phyloP scores from a whole-genome alignment of 53 echinoderm and acorn worm species.

The Astropecten irregularis region DNA sequence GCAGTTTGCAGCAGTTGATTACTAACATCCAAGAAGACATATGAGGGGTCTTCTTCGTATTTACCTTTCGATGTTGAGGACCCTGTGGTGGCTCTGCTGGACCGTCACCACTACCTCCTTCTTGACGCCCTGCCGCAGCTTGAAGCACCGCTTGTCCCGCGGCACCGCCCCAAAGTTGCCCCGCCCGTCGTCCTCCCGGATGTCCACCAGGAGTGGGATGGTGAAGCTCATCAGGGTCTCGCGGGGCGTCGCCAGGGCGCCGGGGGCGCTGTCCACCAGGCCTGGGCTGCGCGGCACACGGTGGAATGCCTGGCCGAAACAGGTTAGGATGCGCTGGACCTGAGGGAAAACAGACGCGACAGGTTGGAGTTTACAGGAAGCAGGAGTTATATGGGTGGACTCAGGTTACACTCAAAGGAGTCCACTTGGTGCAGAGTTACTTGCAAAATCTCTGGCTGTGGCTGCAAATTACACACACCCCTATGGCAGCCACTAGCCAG shows the following conservation, averaged over 20 bases:
- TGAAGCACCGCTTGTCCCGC: slow-evolving; percentile 92
- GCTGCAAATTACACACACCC: too few species aligned
- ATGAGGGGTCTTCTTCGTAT: too few species aligned
- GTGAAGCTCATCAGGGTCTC: slow-evolving; percentile 83
- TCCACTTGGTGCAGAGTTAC: too few species aligned
- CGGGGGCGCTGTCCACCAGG: slow-evolving; percentile 76
- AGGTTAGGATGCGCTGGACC: slow-evolving; percentile 90
- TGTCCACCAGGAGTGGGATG: slow-evolving; percentile 90
- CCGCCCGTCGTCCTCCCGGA: slow-evolving; percentile 92
- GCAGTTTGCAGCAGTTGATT: too few species aligned
- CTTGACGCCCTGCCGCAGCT: slow-evolving; percentile 80
- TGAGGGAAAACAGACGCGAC: slow-evolving; percentile 8
- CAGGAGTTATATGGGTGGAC: too few species aligned
- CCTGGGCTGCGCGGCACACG: slow-evolving; percentile 90
- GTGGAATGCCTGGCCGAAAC: slow-evolving; percentile 95
- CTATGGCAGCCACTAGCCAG: too few species aligned
- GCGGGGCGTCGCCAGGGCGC: slow-evolving; percentile 50
- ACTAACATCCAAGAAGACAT: too few species aligned
- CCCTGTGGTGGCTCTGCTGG: slow-evolving; percentile 73
- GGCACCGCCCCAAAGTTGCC: slow-evolving; percentile 88
- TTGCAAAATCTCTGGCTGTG: too few species aligned
- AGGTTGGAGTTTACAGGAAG: too few species aligned
- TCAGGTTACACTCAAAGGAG: too few species aligned
- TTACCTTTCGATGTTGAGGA: slow-evolving; percentile 91
- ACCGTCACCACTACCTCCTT: slow-evolving; percentile 93